These are phyloP conservation scores for Tadarida brasiliensis DNA, from an alignment of 2,797 vertebrate species.

Conservation along the genomic window DNA sequence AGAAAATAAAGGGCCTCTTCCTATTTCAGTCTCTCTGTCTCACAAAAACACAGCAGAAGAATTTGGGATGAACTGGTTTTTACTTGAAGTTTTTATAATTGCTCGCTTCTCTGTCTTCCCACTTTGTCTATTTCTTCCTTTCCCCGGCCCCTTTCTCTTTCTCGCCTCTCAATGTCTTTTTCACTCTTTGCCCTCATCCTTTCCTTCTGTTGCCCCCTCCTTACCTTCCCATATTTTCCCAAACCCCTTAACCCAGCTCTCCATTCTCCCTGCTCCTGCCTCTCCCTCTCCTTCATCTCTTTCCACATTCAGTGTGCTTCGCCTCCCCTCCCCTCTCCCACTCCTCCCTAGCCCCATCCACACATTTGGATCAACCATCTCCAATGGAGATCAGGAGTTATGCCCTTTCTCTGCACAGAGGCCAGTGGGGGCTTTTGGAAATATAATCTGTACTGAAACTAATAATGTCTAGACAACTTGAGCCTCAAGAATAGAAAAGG, in stretches of 20 bases:
- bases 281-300: neutral
- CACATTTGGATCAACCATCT: neutral
- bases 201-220: neutral
- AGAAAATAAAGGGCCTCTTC: conserved; percentile 73
- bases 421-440: neutral
- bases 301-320: neutral
- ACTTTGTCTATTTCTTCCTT: neutral
- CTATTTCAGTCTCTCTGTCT: conserved; percentile 59
- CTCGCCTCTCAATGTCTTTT: neutral
- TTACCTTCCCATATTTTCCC: neutral
- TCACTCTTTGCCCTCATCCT: neutral
- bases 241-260: neutral
- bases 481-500: neutral
- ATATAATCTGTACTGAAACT: neutral
- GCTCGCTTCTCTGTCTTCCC: conserved; percentile 10
- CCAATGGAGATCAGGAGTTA: neutral
- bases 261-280: neutral
- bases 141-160: neutral
- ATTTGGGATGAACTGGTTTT: conserved; percentile 7
- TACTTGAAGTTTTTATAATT: neutral
- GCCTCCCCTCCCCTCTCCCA: no score
- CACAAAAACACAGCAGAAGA: conserved; percentile 19
- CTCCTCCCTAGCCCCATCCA: neutral
- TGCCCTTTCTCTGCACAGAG: neutral
- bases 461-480: neutral